A percentile compares a stretch with the other conserved stretches of the same genome.
phyloP scores from a whole-genome alignment of 2,888 invertebrate species.

The Tenthredo amoena region DNA sequence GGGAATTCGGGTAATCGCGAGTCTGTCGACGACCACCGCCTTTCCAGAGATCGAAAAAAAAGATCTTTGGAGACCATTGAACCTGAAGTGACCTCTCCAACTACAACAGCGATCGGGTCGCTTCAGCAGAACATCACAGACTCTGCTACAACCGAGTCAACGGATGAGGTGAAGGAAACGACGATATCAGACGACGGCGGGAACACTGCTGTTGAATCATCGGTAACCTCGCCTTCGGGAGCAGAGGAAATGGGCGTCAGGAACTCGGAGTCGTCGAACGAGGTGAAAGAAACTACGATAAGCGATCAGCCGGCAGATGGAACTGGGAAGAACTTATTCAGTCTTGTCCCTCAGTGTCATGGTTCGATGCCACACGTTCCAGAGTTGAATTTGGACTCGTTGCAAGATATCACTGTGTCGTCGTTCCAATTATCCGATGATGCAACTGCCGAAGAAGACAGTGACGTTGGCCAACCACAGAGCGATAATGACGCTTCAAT shows the following conservation, averaged over 20 bases:
- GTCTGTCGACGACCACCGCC: background rate
- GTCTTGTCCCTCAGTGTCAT: conserved; percentile 21
- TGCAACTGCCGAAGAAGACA: conserved; percentile 56
- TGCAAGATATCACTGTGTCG: conserved; percentile 72
- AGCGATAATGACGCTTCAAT: conserved; percentile 60
- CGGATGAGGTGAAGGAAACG: conserved; percentile 67
- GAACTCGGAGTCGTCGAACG: conserved; percentile 62
- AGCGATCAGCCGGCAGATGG: conserved; percentile 58
- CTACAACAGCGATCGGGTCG: conserved; percentile 27
- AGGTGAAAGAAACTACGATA: conserved; percentile 65
- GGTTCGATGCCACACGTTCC: conserved; percentile 67
- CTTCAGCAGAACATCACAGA: conserved; percentile 58
- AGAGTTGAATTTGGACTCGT: conserved; percentile 72
- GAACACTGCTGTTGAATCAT: conserved; percentile 45
- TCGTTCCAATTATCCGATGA: conserved; percentile 69
- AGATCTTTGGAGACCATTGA: conserved; percentile 54
- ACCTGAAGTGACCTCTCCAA: conserved; percentile 56
- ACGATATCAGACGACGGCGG: conserved; percentile 61
- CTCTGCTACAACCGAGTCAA: conserved; percentile 59
- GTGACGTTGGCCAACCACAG: conserved; percentile 52
- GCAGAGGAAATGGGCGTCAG: background rate
- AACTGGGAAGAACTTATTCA: conserved; percentile 38
- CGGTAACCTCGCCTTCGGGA: conserved; percentile 30
- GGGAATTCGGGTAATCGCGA: background rate
- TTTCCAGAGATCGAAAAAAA: conserved; percentile 38